Evolutionary conservation across 1,140 invertebrate species (phyloP).

Genomic region (Belonocnema kinseyi): DNA sequence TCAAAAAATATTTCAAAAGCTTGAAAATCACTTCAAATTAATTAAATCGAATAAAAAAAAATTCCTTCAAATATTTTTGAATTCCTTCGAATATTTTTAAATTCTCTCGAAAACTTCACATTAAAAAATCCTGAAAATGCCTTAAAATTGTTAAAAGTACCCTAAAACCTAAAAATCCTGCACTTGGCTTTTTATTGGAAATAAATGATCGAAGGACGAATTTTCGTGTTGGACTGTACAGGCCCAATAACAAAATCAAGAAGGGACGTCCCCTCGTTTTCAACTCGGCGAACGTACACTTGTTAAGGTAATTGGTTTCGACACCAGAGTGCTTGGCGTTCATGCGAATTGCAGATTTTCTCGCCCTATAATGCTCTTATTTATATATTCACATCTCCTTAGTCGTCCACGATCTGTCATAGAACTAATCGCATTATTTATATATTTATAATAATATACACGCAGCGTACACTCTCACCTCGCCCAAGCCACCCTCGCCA

Average conservation of each 20-base stretch:
- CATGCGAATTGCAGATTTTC: conserved; percentile 53
- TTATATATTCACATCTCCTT: conserved; percentile 44
- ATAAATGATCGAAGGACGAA: background rate
- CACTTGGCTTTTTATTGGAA: background rate
- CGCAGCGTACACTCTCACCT: conserved; percentile 33
- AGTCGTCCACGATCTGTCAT: background rate
- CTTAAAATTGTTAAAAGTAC: too few relatives aligned
- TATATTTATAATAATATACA: conserved; percentile 13
- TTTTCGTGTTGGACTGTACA: background rate
- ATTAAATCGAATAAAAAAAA: too few relatives aligned
- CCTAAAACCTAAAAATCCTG: too few relatives aligned
- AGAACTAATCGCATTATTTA: conserved; percentile 33
- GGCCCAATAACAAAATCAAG: conserved; percentile 11
- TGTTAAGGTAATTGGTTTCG: conserved; percentile 49
- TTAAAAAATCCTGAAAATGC: too few relatives aligned
- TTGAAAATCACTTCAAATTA: too few relatives aligned
- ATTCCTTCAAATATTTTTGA: too few relatives aligned
- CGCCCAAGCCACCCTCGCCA: background rate
- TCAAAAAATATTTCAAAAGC: too few relatives aligned
- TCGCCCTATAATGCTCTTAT: conserved; percentile 40
- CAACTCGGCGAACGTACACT: background rate
- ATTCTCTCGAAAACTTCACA: too few relatives aligned
- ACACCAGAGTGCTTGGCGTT: conserved; percentile 52
- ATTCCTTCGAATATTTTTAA: too few relatives aligned
- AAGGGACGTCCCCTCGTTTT: conserved; percentile 1